Evolutionary conservation across 2,113 vertebrate species (phyloP).

Genomic region (Microcebus tavaratra): DNA sequence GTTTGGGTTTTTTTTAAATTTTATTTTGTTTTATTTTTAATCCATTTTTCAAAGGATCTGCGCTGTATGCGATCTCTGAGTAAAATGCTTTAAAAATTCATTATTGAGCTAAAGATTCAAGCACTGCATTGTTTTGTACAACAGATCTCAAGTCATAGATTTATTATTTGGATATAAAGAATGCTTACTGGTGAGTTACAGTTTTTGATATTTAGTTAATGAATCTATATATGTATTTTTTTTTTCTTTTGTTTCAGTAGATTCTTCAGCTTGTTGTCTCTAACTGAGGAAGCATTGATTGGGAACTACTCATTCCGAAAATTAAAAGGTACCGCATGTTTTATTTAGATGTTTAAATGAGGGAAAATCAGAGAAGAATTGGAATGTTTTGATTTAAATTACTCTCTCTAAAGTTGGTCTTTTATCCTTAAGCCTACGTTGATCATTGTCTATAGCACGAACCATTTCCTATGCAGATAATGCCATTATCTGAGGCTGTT

Average conservation of each 20-base stretch:
- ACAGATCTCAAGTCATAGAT: constrained; percentile 67
- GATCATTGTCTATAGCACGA: constrained; percentile 43
- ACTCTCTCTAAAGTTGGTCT: neutral
- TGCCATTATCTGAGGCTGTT: neutral
- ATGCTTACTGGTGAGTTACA: constrained; percentile 61
- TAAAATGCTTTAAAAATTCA: constrained; percentile 67
- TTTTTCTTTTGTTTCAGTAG: constrained; percentile 79
- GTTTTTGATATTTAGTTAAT: constrained; percentile 52
- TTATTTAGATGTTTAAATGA: constrained; percentile 67
- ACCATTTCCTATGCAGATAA: constrained; percentile 35
- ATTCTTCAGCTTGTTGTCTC: constrained; percentile 74
- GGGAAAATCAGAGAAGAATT: constrained; percentile 16
- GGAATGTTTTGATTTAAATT: constrained; percentile 57
- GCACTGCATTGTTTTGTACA: constrained; percentile 41
- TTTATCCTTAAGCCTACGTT: neutral
- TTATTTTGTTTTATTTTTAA: constrained; percentile 38
- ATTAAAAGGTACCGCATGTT: constrained; percentile 83
- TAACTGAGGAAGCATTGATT: constrained; percentile 62
- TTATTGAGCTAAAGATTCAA: constrained; percentile 63
- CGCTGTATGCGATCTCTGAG: constrained; percentile 66
- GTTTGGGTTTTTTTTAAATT: constrained; percentile 30
- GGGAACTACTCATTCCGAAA: constrained; percentile 79
- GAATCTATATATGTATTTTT: constrained; percentile 16
- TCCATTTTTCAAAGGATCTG: constrained; percentile 67
- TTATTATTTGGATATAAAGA: constrained; percentile 62